Conservation (phyloP, 1,140 invertebrate genomes). For the Heterodera carotae region DNA sequence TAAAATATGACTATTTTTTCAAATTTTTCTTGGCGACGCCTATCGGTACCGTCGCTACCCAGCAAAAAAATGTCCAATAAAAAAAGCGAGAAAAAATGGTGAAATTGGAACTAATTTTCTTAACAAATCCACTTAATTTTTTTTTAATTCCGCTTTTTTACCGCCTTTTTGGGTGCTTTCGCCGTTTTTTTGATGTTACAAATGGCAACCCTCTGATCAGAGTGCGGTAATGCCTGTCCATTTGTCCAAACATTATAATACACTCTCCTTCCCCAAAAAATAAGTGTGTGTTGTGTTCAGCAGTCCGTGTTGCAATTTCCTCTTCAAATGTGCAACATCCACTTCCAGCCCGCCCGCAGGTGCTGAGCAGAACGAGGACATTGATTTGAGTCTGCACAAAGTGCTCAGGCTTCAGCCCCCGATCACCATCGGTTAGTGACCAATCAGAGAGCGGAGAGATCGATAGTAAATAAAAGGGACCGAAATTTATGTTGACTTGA, state of each 20-base stretch:
- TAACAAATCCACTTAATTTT: no score
- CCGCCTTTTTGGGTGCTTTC: neutral
- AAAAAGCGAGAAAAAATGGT: no score
- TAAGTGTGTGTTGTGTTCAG: neutral
- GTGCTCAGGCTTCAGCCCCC: constrained; percentile 23
- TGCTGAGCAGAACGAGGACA: neutral
- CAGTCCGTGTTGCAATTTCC: constrained; percentile 28
- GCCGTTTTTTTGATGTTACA: neutral
- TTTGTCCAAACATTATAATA: no score
- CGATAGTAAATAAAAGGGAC: no score
- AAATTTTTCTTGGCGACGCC: no score
- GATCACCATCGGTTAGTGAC: constrained; percentile 24
- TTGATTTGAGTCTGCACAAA: constrained; percentile 27
- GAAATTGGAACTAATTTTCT: no score
- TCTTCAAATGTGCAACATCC: constrained; percentile 13
- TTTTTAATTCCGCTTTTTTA: neutral
- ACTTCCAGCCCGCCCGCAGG: neutral
- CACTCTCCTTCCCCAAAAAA: neutral
- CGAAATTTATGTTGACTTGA: no score
- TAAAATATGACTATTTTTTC: no score
- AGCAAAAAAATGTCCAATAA: no score
- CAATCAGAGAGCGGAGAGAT: no score
- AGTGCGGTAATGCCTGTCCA: no score
- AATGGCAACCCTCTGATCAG: neutral
- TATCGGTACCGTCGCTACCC: no score